Evolutionary conservation across 2,797 vertebrate species (phyloP), one percentile per base, ranked within the genome.

Genomic region (Salarias fasciatus): DNA sequence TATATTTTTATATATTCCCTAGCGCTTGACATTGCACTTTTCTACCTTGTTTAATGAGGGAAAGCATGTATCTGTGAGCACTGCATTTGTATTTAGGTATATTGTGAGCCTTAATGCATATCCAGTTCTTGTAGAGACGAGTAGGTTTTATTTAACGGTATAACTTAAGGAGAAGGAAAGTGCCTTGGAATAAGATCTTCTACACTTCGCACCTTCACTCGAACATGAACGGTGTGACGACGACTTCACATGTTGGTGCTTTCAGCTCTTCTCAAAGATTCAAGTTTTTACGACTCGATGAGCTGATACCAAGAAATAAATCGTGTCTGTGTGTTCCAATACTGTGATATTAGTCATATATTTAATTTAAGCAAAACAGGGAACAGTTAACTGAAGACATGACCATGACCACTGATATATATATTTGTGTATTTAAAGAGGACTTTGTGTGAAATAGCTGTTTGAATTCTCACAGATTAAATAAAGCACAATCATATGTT

Each of bases 1-100:
- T 92, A 84, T 92, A 91, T 92, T 90, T 92, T 90, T 92, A 77
- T 90, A 91, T 84, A 83, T 56, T 86, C 88, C 85, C 87, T 80
- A 79, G 82, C 69, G 71, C 86, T 89, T 80, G 63, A 89, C 85
- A 84, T 88, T 91, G 91, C 89, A 91, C 91, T 91, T 91, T 92
- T 91, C 85, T 91, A 91, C 83, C 83, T 89, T 85, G 81, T 88
- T 84, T 79, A 80, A 78, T 72, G 79, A 86, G 60, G 69, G 74
- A 85, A 81, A 48, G 86, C 89, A 90, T 88, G 89, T 57, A 84
- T 86, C 88, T 86, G 83, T 91, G 74, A 82, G 85, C 84, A 86
- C 88, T 86, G 80, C 76, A 82, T 90, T 86, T 84, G 85, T 88
- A 89, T 91, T 84, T 89, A 79, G 89, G 84, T 85, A 80, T 80